Evolutionary conservation across 2,888 invertebrate species (phyloP), one percentile per base, ranked within the genome.

Genomic region (Anticlea derivata): DNA sequence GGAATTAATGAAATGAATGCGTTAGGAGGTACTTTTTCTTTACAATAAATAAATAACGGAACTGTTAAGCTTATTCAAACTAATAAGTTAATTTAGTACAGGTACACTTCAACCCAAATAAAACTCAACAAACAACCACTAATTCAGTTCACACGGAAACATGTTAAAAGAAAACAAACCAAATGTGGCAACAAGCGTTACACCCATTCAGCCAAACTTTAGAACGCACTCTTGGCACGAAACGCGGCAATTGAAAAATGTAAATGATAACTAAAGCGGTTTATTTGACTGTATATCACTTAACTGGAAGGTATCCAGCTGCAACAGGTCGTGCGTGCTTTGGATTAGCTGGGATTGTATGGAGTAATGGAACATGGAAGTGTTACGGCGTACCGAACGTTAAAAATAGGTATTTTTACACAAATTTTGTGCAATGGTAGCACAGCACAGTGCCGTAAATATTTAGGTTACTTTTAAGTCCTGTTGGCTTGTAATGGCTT

Each of bases 201-300:
- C 41, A 41, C n/a, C 31, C 41, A 41, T 46, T 46, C 51, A 27
- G 37, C 53, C 44, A 49, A 53, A 53, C 44, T 53, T 43, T 40
- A 44, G 17, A 53, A 63, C 56, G 56, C 79, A 75, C 73, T 73
- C 73, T 86, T 88, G 88, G 88, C 87, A 88, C 71, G 66, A 67
- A 63, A 70, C 55, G 69, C 61, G 67, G 77, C 61, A 74, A 89
- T 88, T 89, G 89, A 89, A 89, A 90, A 89, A 88, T 88, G 81
- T 87, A 83, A 88, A 90, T 88, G 86, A 84, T 87, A 88, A 87
- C 75, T 82, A 73, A 74, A 75, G 75, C 70, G 78, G 52, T 83
- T 84, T 86, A 83, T 84, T 83, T 81, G 78, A 81, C 79, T 79
- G 78, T 86, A 83, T 55, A 50, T 50, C 55, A 55, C 58, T 62